Conservation (phyloP, 37 sponge, comb jelly and placozoan genomes). For the Spongilla lacustris region DNA sequence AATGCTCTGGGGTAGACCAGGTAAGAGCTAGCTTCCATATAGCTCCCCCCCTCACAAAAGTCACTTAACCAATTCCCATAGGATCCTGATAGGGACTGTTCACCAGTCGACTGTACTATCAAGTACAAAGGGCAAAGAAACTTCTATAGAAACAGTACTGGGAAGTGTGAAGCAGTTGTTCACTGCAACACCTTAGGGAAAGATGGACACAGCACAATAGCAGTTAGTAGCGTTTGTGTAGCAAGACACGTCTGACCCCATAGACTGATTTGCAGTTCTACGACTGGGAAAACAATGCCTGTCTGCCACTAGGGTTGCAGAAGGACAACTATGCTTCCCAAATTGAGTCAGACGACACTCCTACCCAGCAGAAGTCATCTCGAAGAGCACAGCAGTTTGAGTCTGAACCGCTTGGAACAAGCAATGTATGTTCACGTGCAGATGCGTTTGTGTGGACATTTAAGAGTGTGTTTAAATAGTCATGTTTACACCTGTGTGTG, state of each 20-base stretch:
- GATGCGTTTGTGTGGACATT: no score
- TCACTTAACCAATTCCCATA: not conserved
- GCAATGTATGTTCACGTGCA: not conserved
- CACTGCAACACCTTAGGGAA: constrained; percentile 73
- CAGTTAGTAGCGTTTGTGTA: constrained; percentile 34
- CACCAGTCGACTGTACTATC: constrained; percentile 86
- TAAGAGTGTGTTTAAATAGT: no score
- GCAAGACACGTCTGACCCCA: not conserved
- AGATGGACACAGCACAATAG: constrained; percentile 56
- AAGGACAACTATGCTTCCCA: constrained; percentile 50
- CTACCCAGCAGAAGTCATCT: constrained; percentile 40
- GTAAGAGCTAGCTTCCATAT: not conserved
- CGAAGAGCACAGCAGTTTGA: constrained; percentile 42
- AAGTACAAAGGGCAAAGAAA: constrained; percentile 90
- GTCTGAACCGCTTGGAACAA: constrained; percentile 51
- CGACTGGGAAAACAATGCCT: constrained; percentile 75
- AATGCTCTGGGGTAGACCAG: constrained; percentile 27
- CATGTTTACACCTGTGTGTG: not conserved
- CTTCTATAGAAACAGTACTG: constrained; percentile 73
- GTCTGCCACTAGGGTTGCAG: constrained; percentile 42
- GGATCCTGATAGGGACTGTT: constrained; percentile 83
- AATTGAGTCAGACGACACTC: constrained; percentile 61
- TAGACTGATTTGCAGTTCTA: constrained; percentile 59
- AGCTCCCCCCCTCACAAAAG: not conserved
- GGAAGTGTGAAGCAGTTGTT: constrained; percentile 81